Conservation (phyloP, 2,888 invertebrate genomes). For the Linhomoeus sp. region DNA sequence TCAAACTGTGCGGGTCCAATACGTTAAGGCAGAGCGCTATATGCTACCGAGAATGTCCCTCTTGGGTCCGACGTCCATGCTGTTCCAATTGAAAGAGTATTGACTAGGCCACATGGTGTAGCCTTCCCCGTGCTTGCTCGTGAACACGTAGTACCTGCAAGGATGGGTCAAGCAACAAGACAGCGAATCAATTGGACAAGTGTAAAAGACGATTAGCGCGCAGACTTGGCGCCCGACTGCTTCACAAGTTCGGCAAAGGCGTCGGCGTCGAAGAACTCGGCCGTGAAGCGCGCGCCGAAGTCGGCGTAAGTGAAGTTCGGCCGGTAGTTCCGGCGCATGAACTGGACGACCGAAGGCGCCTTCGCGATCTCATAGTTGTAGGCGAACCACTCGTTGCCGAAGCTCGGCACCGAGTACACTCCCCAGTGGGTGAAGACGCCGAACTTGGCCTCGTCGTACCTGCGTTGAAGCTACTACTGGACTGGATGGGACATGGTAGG, state of each 20-base stretch:
- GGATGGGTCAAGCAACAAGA: not conserved
- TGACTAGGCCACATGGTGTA: constrained; percentile 35
- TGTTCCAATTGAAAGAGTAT: constrained; percentile 35
- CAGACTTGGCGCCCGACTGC: constrained; percentile 61
- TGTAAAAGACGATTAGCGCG: not conserved
- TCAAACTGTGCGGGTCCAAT: too few relatives aligned
- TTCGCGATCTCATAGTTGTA: constrained; percentile 20
- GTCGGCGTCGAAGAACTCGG: constrained; percentile 57
- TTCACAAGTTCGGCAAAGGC: constrained; percentile 63
- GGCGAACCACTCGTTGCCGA: constrained; percentile 60
- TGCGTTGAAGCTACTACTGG: too few relatives aligned
- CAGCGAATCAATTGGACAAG: constrained; percentile 2
- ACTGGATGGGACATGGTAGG: too few relatives aligned
- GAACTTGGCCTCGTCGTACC: too few relatives aligned
- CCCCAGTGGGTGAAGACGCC: too few relatives aligned
- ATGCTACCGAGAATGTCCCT: constrained; percentile 34
- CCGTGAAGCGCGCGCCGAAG: too few relatives aligned
- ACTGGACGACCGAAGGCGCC: too few relatives aligned
- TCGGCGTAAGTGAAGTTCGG: constrained; percentile 73
- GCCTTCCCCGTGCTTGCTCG: constrained; percentile 36
- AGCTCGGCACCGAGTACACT: constrained; percentile 45
- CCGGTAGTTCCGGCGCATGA: constrained; percentile 61
- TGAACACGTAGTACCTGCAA: constrained; percentile 33
- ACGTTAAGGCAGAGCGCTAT: constrained; percentile 28
- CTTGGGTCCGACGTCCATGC: constrained; percentile 33